A percentile compares a stretch with the other conserved stretches of the same genome.
These are phyloP conservation scores for Cardiocondyla obscurior DNA, from an alignment of 1,140 invertebrate genomes.

Conservation along the genomic window DNA sequence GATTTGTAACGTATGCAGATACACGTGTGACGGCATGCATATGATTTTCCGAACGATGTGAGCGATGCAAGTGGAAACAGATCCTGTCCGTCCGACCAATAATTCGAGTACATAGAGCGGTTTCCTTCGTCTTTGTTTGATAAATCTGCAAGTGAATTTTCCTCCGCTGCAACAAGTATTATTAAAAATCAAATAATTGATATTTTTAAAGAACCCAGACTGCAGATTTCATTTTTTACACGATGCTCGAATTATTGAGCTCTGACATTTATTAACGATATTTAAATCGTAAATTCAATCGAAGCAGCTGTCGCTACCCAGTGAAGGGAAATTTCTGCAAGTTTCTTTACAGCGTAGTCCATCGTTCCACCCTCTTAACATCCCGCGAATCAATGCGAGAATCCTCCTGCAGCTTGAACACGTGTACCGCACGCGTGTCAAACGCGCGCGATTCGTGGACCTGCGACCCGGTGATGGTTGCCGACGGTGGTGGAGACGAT, in stretches of 20 bases:
- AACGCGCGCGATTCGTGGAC: slow-evolving; percentile 53
- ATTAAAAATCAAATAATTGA: not conserved
- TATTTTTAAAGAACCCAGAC: too few species aligned
- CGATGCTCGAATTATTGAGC: not conserved
- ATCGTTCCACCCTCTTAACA: not conserved
- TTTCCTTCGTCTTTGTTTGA: not conserved
- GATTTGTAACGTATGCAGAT: slow-evolving; percentile 43
- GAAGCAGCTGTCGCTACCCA: too few species aligned
- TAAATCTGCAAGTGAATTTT: not conserved
- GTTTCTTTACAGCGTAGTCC: too few species aligned
- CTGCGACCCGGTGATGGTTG: slow-evolving; percentile 47
- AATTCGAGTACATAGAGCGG: not conserved
- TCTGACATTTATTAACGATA: too few species aligned
- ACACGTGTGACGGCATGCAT: slow-evolving; percentile 44
- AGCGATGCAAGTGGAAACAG: slow-evolving; percentile 29
- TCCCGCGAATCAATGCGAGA: slow-evolving; percentile 20
- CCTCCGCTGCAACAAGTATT: not conserved
- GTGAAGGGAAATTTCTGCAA: too few species aligned
- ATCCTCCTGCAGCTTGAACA: slow-evolving; percentile 63
- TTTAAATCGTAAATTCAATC: too few species aligned
- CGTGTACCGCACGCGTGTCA: slow-evolving; percentile 55
- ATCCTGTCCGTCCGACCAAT: not conserved
- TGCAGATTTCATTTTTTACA: too few species aligned
- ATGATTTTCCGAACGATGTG: slow-evolving; percentile 47
- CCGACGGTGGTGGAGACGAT: slow-evolving; percentile 26